Evolutionary conservation across 1,140 invertebrate species (phyloP).

Genomic region (Macrosteles quadrilineatus): DNA sequence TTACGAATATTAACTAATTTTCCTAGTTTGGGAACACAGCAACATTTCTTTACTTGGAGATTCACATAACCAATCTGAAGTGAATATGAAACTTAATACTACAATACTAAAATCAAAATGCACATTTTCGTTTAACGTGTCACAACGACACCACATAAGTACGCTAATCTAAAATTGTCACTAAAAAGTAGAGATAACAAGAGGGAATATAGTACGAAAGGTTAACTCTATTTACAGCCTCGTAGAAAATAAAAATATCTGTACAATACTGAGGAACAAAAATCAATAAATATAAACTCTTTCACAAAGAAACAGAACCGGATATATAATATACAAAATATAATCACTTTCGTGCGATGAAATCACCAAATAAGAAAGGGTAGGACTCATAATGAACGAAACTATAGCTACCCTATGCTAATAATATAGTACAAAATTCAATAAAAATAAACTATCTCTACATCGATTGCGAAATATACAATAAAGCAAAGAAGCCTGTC

Average conservation of each 20-base stretch:
- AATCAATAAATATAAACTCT: slow-evolving; percentile 24
- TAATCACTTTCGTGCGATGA: background rate
- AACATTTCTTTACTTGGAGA: too few species aligned
- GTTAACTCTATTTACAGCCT: slow-evolving; percentile 19
- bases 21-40: too few species aligned
- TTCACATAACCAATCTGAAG: background rate
- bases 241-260: slow-evolving; percentile 13
- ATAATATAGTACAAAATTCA: too few species aligned
- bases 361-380: background rate
- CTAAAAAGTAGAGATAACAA: slow-evolving; percentile 13
- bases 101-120: background rate
- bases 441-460: too few species aligned
- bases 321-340: slow-evolving; percentile 4
- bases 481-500: too few species aligned
- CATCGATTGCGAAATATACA: too few species aligned
- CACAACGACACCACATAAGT: slow-evolving; percentile 5
- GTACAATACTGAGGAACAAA: slow-evolving; percentile 14
- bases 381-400: too few species aligned
- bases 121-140: slow-evolving; percentile 22
- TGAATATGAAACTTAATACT: background rate
- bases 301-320: slow-evolving; percentile 2
- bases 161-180: slow-evolving; percentile 9
- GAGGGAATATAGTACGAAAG: slow-evolving; percentile 3
- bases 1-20: too few species aligned
- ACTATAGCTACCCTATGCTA: too few species aligned